phyloP scores from a whole-genome alignment of 2,797 vertebrate species.

The Lagorchestes hirsutus region DNA sequence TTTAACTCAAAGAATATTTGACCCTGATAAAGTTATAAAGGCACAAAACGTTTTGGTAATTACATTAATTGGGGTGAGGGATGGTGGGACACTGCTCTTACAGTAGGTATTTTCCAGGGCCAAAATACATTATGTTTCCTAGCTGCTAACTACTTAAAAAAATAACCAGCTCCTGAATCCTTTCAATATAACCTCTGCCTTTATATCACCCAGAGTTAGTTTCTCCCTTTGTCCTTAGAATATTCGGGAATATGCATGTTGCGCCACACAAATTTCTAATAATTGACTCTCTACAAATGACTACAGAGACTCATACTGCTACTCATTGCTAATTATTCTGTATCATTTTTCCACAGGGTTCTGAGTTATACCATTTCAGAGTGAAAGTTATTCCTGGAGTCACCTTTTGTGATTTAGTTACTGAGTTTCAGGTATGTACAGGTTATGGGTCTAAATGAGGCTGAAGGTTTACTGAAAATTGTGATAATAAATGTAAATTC shows the following conservation, averaged over 20 bases:
- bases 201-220: background rate
- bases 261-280: background rate
- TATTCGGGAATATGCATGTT: background rate
- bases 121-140: background rate
- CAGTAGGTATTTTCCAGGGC: background rate
- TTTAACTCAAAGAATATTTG: background rate
- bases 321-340: background rate
- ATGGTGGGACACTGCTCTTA: background rate
- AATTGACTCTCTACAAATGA: background rate
- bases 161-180: background rate
- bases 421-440: background rate
- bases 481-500: too few relatives aligned
- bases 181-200: background rate
- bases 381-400: background rate
- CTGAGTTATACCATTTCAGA: conserved; percentile 14
- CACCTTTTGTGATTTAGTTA: background rate
- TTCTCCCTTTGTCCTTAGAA: background rate
- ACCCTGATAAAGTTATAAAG: background rate
- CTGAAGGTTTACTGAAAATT: too few relatives aligned
- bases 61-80: background rate
- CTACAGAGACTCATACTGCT: background rate
- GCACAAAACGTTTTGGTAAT: background rate
- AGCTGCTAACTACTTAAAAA: background rate
- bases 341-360: background rate
- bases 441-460: too few relatives aligned